These are phyloP conservation scores for Allobates femoralis DNA, from an alignment of 2,797 vertebrate genomes.

Conservation along the genomic window DNA sequence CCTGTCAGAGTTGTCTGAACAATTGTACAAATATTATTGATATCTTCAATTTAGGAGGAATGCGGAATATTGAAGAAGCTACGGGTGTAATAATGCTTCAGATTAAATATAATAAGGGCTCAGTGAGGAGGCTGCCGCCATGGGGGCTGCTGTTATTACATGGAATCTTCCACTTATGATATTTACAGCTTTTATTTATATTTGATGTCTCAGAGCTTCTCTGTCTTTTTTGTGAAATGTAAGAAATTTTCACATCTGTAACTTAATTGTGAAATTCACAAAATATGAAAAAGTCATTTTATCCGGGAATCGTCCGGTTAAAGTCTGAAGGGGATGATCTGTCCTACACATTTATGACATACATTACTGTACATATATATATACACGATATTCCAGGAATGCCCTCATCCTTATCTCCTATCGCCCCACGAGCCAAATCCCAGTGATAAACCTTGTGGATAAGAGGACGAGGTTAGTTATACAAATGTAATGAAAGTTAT, in stretches of 20 bases:
- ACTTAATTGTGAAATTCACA: not conserved
- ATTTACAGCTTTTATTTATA: constrained; percentile 15
- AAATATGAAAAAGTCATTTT: not conserved
- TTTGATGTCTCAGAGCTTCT: not conserved
- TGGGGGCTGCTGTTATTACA: constrained; percentile 15
- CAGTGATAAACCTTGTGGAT: too few species aligned
- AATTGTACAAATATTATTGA: constrained; percentile 47
- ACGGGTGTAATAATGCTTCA: constrained; percentile 34
- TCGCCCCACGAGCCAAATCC: too few species aligned
- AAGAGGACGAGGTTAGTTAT: too few species aligned
- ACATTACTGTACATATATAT: too few species aligned
- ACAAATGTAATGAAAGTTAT: too few species aligned
- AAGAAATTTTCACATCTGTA: not conserved
- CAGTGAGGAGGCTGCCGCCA: not conserved
- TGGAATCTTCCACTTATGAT: not conserved
- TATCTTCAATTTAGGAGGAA: constrained; percentile 13
- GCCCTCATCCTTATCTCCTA: too few species aligned
- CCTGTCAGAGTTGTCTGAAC: constrained; percentile 44
- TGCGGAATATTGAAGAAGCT: constrained; percentile 28
- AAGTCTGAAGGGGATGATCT: not conserved
- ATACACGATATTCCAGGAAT: not conserved
- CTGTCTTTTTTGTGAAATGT: not conserved
- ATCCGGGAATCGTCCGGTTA: not conserved
- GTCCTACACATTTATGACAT: too few species aligned
- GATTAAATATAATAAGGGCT: constrained; percentile 24